Conservation (phyloP, 1,140 invertebrate genomes). For the Platorchestia sp. region DNA sequence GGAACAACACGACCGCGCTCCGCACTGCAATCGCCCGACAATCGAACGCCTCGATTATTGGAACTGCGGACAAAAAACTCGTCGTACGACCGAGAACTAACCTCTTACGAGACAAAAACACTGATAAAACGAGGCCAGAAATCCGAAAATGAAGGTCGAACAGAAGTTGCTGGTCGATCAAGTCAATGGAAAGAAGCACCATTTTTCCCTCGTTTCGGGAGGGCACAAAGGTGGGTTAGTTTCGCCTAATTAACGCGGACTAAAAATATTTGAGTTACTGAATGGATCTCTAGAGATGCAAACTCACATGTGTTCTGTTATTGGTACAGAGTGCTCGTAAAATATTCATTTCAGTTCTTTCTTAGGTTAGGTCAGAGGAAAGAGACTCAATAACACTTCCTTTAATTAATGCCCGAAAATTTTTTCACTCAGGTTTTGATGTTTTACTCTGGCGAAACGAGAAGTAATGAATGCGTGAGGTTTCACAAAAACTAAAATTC, state of each 20-base stretch:
- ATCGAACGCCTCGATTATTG: conserved; percentile 53
- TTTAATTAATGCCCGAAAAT: too few relatives aligned
- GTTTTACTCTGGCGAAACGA: too few relatives aligned
- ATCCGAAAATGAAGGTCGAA: background rate
- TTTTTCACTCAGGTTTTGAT: too few relatives aligned
- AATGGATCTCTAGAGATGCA: background rate
- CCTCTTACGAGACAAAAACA: background rate
- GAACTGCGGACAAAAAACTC: conserved; percentile 27
- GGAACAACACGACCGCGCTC: conserved; percentile 44
- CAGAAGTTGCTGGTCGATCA: background rate
- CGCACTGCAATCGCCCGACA: conserved; percentile 40
- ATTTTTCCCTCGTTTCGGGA: background rate
- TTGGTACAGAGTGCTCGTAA: background rate
- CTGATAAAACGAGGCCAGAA: background rate
- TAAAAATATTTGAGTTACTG: background rate
- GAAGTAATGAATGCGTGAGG: too few relatives aligned
- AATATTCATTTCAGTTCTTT: background rate
- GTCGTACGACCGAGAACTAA: background rate
- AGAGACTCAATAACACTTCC: too few relatives aligned
- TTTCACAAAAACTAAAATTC: too few relatives aligned
- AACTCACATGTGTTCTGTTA: background rate
- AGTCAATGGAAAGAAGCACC: background rate
- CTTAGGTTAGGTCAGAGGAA: too few relatives aligned
- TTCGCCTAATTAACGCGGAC: background rate
- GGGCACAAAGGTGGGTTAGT: background rate